Conservation (phyloP, 2,888 invertebrate species). For the Ormyrus pomaceus region DNA sequence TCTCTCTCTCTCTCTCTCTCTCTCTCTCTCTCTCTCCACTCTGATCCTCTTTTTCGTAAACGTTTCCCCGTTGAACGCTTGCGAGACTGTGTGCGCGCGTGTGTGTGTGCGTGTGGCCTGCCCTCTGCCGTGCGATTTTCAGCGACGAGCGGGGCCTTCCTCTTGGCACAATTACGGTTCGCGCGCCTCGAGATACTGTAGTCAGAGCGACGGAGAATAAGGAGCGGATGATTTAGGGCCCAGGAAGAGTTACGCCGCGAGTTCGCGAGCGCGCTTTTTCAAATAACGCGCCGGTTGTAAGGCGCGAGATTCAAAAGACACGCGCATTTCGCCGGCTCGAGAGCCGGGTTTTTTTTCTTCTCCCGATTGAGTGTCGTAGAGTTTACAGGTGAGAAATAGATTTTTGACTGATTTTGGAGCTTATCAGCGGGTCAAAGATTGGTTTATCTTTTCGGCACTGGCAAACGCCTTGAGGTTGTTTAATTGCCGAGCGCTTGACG, state of each 20-base stretch:
- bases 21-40: constrained; percentile 24
- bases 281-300: constrained; percentile 32
- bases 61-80: constrained; percentile 42
- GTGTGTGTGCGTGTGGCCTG: constrained; percentile 54
- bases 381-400: no score
- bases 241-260: constrained; percentile 8
- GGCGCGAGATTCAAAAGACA: constrained; percentile 43
- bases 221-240: neutral
- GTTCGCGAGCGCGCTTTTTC: constrained; percentile 24
- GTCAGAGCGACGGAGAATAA: neutral
- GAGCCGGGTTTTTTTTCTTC: no score
- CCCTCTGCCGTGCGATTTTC: constrained; percentile 72
- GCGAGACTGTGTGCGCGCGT: constrained; percentile 6
- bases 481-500: no score
- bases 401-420: no score
- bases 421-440: no score
- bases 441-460: no score
- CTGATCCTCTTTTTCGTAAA: constrained; percentile 46
- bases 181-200: neutral
- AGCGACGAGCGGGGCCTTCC: constrained; percentile 64
- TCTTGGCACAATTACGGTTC: constrained; percentile 45
- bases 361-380: no score
- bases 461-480: no score
- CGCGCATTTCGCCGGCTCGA: neutral
- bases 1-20: constrained; percentile 19